These are phyloP conservation scores for Catagonus wagneri DNA, from an alignment of 2,113 vertebrate genomes.

Conservation along the genomic window DNA sequence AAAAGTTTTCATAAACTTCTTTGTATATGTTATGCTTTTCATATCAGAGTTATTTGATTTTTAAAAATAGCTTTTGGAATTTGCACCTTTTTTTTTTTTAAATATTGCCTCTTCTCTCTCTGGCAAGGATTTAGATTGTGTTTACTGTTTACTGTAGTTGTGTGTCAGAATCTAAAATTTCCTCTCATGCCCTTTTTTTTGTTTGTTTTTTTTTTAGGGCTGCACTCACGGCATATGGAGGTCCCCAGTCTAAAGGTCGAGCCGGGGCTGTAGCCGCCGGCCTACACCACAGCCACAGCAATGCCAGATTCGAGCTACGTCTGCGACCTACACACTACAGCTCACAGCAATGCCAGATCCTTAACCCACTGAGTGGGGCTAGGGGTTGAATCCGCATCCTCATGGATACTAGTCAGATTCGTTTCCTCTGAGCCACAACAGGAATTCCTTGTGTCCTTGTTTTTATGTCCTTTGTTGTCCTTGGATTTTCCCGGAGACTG, in stretches of 20 bases:
- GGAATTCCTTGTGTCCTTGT: not conserved
- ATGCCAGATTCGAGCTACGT: too few species aligned
- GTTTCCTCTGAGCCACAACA: too few species aligned
- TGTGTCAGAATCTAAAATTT: not conserved
- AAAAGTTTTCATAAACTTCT: slow-evolving; percentile 2
- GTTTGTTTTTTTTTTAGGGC: not conserved
- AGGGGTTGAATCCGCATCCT: too few species aligned
- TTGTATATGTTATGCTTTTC: not conserved
- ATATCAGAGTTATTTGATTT: not conserved
- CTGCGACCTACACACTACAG: too few species aligned
- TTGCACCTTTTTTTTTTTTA: not conserved
- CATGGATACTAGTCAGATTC: too few species aligned
- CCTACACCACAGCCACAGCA: too few species aligned
- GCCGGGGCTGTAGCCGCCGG: too few species aligned
- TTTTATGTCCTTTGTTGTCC: not conserved
- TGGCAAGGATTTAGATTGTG: not conserved
- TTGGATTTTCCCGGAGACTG: not conserved
- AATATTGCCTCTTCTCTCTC: not conserved
- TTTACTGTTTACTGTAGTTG: not conserved
- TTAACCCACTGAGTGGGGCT: too few species aligned
- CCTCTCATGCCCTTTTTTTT: not conserved
- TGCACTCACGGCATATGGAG: too few species aligned
- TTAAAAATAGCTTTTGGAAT: not conserved
- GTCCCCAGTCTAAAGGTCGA: too few species aligned
- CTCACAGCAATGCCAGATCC: too few species aligned